A percentile compares a stretch with the other conserved stretches of the same genome.
phyloP scores from a whole-genome alignment of 2,113 vertebrate species.

The Carollia perspicillata region DNA sequence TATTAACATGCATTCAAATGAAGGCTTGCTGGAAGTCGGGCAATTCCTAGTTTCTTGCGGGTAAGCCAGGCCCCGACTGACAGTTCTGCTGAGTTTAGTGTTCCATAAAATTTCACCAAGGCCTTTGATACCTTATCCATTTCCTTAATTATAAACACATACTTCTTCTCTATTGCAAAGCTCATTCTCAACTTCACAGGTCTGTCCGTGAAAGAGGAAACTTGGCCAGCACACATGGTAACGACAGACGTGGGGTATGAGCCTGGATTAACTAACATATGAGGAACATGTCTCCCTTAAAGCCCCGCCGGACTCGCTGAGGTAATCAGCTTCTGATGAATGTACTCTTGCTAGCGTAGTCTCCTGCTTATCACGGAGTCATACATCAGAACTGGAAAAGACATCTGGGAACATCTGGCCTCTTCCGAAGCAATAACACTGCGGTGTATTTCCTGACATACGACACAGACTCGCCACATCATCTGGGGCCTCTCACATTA shows the following conservation, averaged over 20 bases:
- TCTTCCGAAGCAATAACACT: not conserved
- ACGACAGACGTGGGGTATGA: not conserved
- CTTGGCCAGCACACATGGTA: not conserved
- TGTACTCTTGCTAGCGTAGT: not conserved
- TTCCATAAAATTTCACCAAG: not conserved
- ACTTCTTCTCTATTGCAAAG: slow-evolving; percentile 6
- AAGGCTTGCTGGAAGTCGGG: not conserved
- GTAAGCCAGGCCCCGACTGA: not conserved
- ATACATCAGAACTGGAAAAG: slow-evolving; percentile 26
- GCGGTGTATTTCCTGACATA: not conserved
- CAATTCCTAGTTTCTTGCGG: not conserved
- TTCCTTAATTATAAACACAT: slow-evolving; percentile 36
- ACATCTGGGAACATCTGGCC: slow-evolving; percentile 34
- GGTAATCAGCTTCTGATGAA: slow-evolving; percentile 1
- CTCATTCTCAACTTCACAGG: not conserved
- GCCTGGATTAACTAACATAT: not conserved
- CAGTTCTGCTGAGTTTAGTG: not conserved
- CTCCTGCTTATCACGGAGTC: not conserved
- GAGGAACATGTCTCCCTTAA: not conserved
- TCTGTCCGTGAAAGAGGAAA: not conserved
- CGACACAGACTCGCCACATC: not conserved
- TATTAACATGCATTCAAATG: not conserved
- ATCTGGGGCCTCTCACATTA: not conserved
- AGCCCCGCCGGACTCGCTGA: not conserved
- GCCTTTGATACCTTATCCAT: slow-evolving; percentile 35